A percentile compares a stretch with the other conserved stretches of the same genome.
These are phyloP conservation scores for Stichopus horrens DNA, from an alignment of 53 echinoderm and acorn worm species.

Conservation along the genomic window DNA sequence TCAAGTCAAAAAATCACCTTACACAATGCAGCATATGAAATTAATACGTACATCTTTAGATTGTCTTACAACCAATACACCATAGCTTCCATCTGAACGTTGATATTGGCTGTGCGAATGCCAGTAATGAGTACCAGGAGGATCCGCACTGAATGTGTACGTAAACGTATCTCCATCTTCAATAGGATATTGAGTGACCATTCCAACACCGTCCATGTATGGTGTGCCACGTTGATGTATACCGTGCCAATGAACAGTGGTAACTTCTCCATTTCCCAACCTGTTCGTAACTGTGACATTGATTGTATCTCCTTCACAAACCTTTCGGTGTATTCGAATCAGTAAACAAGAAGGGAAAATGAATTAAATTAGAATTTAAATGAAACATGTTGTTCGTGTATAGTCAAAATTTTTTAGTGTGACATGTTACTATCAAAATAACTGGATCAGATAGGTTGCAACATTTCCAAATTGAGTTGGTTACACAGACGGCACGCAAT, in stretches of 20 bases:
- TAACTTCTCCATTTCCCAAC: constrained; percentile 66
- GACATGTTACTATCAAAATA: too few species aligned
- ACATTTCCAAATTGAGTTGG: too few species aligned
- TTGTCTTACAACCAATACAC: constrained; percentile 66
- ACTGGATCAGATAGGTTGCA: too few species aligned
- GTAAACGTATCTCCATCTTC: constrained; percentile 54
- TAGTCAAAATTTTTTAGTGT: too few species aligned
- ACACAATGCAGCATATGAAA: too few species aligned
- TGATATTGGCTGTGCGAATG: constrained; percentile 78
- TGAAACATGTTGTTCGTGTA: too few species aligned
- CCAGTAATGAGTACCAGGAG: constrained; percentile 84
- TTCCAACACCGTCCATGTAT: constrained; percentile 81
- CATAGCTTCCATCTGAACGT: constrained; percentile 71
- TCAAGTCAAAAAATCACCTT: too few species aligned
- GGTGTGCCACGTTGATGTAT: constrained; percentile 64
- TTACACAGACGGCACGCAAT: too few species aligned
- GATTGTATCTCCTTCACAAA: constrained; percentile 85
- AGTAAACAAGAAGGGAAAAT: too few species aligned
- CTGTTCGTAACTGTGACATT: constrained; percentile 70
- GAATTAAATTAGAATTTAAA: too few species aligned
- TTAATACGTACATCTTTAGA: constrained; percentile 26
- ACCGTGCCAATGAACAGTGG: constrained; percentile 91
- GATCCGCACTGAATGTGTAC: constrained; percentile 67
- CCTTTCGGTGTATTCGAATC: constrained; percentile 40
- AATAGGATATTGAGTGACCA: constrained; percentile 85